phyloP scores from a whole-genome alignment of 92 coral and sea anemone species.

The Epizoanthus fatuus region DNA sequence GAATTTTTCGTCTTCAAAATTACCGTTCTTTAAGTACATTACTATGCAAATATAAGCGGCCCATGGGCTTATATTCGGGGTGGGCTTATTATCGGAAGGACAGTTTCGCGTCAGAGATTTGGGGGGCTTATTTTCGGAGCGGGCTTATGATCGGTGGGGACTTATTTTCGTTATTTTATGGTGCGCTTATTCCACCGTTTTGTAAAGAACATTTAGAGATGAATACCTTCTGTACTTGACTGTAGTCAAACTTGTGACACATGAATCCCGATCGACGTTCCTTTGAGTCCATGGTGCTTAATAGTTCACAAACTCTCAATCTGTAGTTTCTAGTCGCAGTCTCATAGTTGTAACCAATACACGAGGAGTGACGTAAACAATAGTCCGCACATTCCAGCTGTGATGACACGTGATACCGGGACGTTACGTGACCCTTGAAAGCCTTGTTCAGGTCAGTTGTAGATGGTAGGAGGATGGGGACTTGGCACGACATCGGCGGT shows the following conservation, averaged over 20 bases:
- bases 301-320: neutral
- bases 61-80: no score
- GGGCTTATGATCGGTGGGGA: no score
- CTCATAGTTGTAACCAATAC: neutral
- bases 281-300: neutral
- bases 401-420: neutral
- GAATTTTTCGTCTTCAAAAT: no score
- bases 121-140: no score
- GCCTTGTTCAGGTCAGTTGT: neutral
- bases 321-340: neutral
- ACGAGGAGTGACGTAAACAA: neutral
- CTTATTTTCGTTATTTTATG: no score
- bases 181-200: no score
- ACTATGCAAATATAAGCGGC: no score
- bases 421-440: neutral
- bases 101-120: no score
- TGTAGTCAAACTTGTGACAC: neutral
- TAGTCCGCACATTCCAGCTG: slow-evolving; percentile 1
- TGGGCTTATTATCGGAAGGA: no score
- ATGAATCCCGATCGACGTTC: neutral
- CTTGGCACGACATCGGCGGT: neutral
- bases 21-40: no score
- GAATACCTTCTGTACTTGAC: slow-evolving; percentile 1
- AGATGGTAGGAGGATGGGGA: neutral
- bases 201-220: no score